Percentiles rank a stretch among this genome's conserved stretches.
phyloP scores from a whole-genome alignment of 2,113 vertebrate genomes.

The human (Homo sapiens) region GRCh38 chr7:150158001-150158500 shows the following conservation, averaged over 20 bases:
- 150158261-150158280: background rate
- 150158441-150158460: background rate
- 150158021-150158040: background rate
- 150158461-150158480: background rate
- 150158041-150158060: background rate
- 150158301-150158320: background rate
- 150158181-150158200: too few relatives aligned
- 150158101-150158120: background rate
- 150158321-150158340: background rate
- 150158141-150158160: background rate
- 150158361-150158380: background rate
- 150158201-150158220: background rate
- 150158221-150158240: too few relatives aligned
- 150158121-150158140: background rate
- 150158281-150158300: background rate
- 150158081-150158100: background rate
- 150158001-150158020: background rate
- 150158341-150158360: background rate
- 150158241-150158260: background rate
- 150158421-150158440: background rate
- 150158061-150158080: too few relatives aligned
- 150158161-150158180: background rate
- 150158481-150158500: background rate
- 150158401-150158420: background rate
- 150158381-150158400: background rate